Evolutionary conservation across 1,140 invertebrate species (phyloP).

Genomic region (Caenorhabditis remanei): DNA sequence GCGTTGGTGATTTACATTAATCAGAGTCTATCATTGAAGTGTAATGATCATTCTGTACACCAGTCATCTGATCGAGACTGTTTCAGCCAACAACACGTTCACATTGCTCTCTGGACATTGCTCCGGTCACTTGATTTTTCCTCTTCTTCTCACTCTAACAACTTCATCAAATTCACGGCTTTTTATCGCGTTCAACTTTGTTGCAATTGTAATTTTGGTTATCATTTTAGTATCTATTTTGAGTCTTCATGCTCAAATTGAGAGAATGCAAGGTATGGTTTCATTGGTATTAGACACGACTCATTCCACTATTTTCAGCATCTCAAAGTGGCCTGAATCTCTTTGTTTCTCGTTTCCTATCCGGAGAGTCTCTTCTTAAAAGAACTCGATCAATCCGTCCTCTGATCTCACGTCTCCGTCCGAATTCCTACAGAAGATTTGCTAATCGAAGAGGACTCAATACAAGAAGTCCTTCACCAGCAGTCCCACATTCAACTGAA

Average conservation of each 20-base stretch:
- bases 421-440: constrained; percentile 58
- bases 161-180: constrained; percentile 40
- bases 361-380: constrained; percentile 53
- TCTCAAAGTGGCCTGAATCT: constrained; percentile 56
- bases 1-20: constrained; percentile 29
- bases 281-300: neutral
- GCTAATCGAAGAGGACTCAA: constrained; percentile 25
- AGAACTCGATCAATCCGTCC: constrained; percentile 58
- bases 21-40: constrained; percentile 42
- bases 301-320: constrained; percentile 29
- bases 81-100: constrained; percentile 50
- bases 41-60: neutral
- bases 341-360: constrained; percentile 56
- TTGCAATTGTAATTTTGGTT: constrained; percentile 50
- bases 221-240: constrained; percentile 52
- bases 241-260: constrained; percentile 59
- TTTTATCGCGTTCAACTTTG: constrained; percentile 57
- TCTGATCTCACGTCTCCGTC: constrained; percentile 52
- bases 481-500: constrained; percentile 32
- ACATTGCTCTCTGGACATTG: constrained; percentile 47
- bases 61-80: neutral
- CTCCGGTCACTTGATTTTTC: constrained; percentile 50
- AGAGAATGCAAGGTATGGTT: constrained; percentile 46
- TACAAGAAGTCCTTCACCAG: constrained; percentile 30
- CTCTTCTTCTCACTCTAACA: constrained; percentile 44